Evolutionary conservation across 2,888 invertebrate genomes (phyloP).

Genomic region (Eretmocerus hayati): DNA sequence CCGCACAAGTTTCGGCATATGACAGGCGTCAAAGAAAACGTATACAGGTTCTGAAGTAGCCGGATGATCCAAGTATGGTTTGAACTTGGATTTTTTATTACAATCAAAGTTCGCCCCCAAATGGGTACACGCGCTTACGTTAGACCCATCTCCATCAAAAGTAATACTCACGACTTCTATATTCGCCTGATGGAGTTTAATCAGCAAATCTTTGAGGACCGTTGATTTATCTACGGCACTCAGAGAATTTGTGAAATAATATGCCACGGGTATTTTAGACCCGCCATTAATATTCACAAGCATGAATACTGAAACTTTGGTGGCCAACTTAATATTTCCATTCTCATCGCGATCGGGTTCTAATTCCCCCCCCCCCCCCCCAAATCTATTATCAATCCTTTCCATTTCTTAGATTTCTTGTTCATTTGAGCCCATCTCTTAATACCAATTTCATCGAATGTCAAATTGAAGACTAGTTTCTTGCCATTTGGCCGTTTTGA

Average conservation of each 20-base stretch:
- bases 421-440: not conserved
- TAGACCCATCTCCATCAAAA: constrained; percentile 12
- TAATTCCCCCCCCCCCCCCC: not conserved
- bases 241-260: constrained; percentile 16
- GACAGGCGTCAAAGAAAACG: constrained; percentile 17
- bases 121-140: constrained; percentile 7
- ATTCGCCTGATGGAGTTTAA: constrained; percentile 5
- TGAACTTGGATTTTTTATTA: constrained; percentile 6
- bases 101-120: constrained; percentile 17
- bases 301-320: not conserved
- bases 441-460: constrained; percentile 15
- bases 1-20: constrained; percentile 11
- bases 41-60: not conserved
- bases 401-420: not conserved
- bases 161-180: constrained; percentile 14
- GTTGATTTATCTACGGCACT: constrained; percentile 16
- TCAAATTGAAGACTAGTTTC: constrained; percentile 8
- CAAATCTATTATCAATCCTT: not conserved
- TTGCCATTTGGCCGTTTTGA: not conserved
- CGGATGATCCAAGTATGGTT: constrained; percentile 5
- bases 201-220: constrained; percentile 12
- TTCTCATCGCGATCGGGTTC: not conserved
- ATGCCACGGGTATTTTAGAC: constrained; percentile 17
- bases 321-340: not conserved
- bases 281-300: constrained; percentile 3